Conservation (phyloP, 2,113 vertebrate species). For the Hippocampus guttulatus region DNA sequence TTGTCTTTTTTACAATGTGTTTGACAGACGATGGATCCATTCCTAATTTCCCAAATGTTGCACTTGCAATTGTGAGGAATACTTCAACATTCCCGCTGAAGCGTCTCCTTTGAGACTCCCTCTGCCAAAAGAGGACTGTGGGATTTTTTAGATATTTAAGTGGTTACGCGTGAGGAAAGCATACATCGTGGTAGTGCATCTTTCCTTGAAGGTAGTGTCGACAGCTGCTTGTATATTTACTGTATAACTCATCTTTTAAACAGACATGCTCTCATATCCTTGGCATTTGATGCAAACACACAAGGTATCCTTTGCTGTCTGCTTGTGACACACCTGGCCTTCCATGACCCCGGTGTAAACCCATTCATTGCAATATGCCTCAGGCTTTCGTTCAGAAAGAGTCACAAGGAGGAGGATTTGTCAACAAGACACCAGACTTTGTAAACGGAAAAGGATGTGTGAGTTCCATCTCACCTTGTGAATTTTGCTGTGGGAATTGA, state of each 20-base stretch:
- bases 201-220: neutral
- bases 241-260: neutral
- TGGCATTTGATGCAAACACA: conserved; percentile 5
- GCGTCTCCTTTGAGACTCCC: neutral
- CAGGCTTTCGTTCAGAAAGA: neutral
- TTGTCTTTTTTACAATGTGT: neutral
- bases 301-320: conserved; percentile 6
- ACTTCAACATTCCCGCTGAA: neutral
- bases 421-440: too few species aligned
- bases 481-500: conserved; percentile 1
- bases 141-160: neutral
- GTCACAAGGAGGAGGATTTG: neutral
- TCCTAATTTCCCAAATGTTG: neutral
- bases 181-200: neutral
- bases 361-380: neutral
- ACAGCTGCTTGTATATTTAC: neutral
- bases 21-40: neutral
- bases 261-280: conserved; percentile 1
- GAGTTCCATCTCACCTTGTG: neutral
- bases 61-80: neutral
- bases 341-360: conserved; percentile 4
- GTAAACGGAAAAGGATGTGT: neutral
- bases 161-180: neutral
- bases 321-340: conserved; percentile 1
- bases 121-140: neutral